These are phyloP conservation scores for Corapipo altera DNA, from an alignment of 2,113 vertebrate genomes.

Conservation along the genomic window DNA sequence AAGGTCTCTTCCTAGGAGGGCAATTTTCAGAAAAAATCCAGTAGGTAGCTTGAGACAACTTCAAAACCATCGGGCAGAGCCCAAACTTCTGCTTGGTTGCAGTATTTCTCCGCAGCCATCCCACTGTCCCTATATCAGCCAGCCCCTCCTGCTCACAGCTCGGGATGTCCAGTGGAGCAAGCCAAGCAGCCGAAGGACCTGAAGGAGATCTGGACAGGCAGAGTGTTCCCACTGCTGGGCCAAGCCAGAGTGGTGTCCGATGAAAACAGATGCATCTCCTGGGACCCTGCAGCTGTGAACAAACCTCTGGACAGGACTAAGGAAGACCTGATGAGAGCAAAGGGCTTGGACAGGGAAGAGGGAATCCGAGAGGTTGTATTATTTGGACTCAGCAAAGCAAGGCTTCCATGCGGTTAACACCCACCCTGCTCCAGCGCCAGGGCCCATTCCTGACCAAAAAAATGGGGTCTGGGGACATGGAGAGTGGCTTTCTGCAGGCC, in stretches of 20 bases:
- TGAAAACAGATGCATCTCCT: not conserved
- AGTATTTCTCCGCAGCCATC: not conserved
- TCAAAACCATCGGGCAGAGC: not conserved
- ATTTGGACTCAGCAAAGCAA: conserved; percentile 5
- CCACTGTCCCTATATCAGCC: fast-evolving
- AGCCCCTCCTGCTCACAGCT: not conserved
- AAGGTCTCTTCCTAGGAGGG: not conserved
- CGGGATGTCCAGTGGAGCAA: fast-evolving
- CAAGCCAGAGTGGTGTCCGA: fast-evolving
- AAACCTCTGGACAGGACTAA: conserved; percentile 16
- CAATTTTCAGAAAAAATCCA: not conserved
- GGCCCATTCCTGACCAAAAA: not conserved
- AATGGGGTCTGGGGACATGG: not conserved
- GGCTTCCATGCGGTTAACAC: not conserved
- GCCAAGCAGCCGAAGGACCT: not conserved
- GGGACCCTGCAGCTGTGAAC: not conserved
- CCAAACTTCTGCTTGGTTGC: not conserved
- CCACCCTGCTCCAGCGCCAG: not conserved
- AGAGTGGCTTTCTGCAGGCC: not conserved
- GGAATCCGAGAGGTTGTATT: not conserved
- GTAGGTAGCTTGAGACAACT: not conserved
- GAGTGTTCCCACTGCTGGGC: not conserved
- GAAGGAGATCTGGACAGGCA: not conserved
- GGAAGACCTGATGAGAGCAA: conserved; percentile 32
- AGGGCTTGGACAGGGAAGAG: conserved; percentile 1